Evolutionary conservation across 2,113 vertebrate species (phyloP).

Genomic region (Propithecus coquereli): DNA sequence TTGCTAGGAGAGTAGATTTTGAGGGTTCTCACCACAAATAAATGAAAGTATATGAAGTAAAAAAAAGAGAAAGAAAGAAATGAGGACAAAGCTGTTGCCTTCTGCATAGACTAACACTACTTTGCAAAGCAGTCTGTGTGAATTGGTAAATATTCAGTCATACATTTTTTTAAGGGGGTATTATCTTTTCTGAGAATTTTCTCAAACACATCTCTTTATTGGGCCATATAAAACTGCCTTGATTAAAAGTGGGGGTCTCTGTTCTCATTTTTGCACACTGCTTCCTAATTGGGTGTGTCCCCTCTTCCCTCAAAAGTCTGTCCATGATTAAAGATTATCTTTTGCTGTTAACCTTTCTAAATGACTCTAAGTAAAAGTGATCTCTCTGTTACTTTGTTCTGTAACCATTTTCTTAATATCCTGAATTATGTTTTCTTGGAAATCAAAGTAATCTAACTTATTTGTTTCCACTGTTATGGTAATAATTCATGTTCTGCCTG

Average conservation of each 20-base stretch:
- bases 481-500: neutral
- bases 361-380: neutral
- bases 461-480: neutral
- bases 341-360: neutral
- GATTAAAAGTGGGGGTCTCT: neutral
- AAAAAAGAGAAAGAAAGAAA: neutral
- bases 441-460: neutral
- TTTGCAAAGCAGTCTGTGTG: neutral
- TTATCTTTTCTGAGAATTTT: neutral
- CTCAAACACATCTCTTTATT: neutral
- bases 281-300: neutral
- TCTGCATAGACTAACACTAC: neutral
- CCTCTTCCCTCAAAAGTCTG: neutral
- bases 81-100: neutral
- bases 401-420: neutral
- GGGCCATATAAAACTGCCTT: neutral
- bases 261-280: neutral
- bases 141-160: neutral
- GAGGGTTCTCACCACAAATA: neutral
- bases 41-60: neutral
- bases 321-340: neutral
- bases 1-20: neutral
- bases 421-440: constrained; percentile 6
- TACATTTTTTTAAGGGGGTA: neutral
- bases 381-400: neutral